Percentiles rank a stretch among this genome's conserved stretches.
Evolutionary conservation across 1,140 invertebrate species (phyloP).

Genomic region (Arctopsyche grandis): DNA sequence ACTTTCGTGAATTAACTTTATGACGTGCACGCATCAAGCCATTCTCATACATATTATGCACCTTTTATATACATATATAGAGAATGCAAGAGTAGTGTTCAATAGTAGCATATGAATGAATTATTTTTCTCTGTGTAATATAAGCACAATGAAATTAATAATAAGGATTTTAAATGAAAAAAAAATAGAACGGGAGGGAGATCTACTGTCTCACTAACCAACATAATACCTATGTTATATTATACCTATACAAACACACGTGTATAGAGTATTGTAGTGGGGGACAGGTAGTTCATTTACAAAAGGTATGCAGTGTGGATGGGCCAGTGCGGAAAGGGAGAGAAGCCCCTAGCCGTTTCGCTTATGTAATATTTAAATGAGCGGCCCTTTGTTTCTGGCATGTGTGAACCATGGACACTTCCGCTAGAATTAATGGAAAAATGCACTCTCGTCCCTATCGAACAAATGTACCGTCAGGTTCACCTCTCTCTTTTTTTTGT

Average conservation of each 20-base stretch:
- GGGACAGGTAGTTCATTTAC: constrained; percentile 3
- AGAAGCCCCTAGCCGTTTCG: constrained; percentile 7
- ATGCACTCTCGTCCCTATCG: constrained; percentile 36
- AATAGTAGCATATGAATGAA: background rate
- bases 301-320: background rate
- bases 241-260: background rate
- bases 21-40: too few species aligned
- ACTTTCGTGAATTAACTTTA: too few species aligned
- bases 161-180: background rate
- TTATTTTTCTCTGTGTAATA: background rate
- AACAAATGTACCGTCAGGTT: constrained; percentile 20
- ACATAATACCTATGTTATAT: background rate
- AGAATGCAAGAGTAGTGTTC: background rate
- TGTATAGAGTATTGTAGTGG: background rate
- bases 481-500: background rate
- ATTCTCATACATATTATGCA: too few species aligned
- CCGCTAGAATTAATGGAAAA: constrained; percentile 36
- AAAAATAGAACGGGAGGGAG: background rate
- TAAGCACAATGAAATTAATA: background rate
- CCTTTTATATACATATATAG: too few species aligned
- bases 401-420: constrained; percentile 32
- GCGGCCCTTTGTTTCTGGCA: constrained; percentile 34
- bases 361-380: constrained; percentile 35
- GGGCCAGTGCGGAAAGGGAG: background rate
- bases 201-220: background rate